Evolutionary conservation across 2,113 vertebrate species (phyloP).

Genomic region (Pomatostomus ruficeps): DNA sequence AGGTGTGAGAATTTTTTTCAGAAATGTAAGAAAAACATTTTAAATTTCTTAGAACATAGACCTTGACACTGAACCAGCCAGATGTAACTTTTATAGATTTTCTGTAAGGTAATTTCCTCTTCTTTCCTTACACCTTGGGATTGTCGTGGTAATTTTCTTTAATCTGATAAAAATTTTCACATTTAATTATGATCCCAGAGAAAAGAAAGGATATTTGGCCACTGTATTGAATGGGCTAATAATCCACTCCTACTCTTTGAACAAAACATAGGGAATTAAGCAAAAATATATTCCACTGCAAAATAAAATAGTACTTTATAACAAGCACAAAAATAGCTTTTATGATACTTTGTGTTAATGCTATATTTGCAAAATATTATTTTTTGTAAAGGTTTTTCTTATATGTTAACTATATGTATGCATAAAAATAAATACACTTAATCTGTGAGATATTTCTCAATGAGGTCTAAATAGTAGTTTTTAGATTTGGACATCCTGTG

Average conservation of each 20-base stretch:
- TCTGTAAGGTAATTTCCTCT: not conserved
- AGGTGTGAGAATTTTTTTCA: no score
- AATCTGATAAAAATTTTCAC: accelerated
- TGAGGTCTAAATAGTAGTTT: not conserved
- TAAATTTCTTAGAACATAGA: not conserved
- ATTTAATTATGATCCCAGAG: not conserved
- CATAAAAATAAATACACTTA: not conserved
- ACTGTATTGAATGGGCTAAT: not conserved
- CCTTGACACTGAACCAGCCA: not conserved
- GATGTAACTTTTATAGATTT: not conserved
- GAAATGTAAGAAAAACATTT: not conserved
- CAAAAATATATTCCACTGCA: not conserved
- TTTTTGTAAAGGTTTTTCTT: not conserved
- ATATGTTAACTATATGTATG: not conserved
- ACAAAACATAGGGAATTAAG: not conserved
- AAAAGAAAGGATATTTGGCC: not conserved
- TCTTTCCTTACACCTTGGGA: not conserved
- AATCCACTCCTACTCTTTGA: not conserved
- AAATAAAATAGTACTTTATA: not conserved
- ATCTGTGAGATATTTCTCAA: not conserved
- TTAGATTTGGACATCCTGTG: not conserved
- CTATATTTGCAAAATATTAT: not conserved
- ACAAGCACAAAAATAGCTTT: not conserved
- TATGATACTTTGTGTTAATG: not conserved
- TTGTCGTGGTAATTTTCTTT: not conserved